Conservation (phyloP, 2,888 invertebrate genomes). For the Pecten maximus region DNA sequence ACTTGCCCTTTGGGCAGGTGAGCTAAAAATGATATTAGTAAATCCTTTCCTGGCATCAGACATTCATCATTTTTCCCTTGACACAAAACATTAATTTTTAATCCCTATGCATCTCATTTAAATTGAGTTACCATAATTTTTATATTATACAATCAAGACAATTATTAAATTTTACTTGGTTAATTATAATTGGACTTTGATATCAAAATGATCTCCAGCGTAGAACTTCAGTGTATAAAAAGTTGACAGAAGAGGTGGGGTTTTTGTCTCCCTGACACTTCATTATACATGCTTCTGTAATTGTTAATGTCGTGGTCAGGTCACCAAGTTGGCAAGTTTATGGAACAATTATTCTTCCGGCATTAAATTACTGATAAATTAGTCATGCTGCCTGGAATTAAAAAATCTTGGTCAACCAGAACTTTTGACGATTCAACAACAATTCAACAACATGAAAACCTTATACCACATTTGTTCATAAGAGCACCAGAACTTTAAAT, state of each 20-base stretch:
- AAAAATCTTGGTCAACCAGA: background rate
- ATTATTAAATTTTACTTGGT: too few relatives aligned
- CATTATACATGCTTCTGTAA: background rate
- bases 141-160: too few relatives aligned
- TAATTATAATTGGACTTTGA: background rate
- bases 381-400: background rate
- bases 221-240: background rate
- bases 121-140: too few relatives aligned
- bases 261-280: background rate
- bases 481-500: background rate
- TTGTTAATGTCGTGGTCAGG: background rate
- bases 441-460: too few relatives aligned
- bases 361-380: slow-evolving; percentile 16
- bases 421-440: background rate
- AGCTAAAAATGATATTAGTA: too few relatives aligned
- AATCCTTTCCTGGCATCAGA: too few relatives aligned
- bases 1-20: too few relatives aligned
- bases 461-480: background rate
- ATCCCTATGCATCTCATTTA: too few relatives aligned
- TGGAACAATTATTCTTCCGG: background rate
- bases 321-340: background rate
- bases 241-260: background rate
- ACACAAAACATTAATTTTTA: too few relatives aligned
- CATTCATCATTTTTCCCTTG: too few relatives aligned
- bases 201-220: background rate